These are phyloP conservation scores for Palythoa grandiflora DNA, from an alignment of 92 coral and sea anemone species.

Conservation along the genomic window DNA sequence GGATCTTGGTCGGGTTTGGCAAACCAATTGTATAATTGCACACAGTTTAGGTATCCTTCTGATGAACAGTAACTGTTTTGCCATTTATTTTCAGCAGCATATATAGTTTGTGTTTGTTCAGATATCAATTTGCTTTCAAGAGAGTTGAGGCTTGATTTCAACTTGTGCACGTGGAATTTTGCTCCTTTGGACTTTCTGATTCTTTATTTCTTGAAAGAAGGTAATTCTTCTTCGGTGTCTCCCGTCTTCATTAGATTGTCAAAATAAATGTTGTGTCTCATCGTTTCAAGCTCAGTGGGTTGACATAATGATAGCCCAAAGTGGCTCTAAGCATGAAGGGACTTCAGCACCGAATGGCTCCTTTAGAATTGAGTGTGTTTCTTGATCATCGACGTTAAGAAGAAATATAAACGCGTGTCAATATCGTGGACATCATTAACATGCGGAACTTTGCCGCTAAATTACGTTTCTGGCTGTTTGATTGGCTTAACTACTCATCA, in stretches of 20 bases:
- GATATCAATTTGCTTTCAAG: too few species aligned
- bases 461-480: too few species aligned
- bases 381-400: background rate
- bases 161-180: background rate
- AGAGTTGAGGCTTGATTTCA: background rate
- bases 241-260: background rate
- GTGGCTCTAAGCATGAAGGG: background rate
- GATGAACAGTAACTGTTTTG: too few species aligned
- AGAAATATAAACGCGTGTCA: background rate
- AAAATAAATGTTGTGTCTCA: background rate
- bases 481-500: too few species aligned
- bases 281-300: background rate
- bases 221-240: background rate
- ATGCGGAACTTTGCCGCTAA: too few species aligned
- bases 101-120: too few species aligned
- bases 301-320: background rate
- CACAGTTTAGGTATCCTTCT: too few species aligned
- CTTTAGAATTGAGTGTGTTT: background rate
- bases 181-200: background rate
- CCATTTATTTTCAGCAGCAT: too few species aligned
- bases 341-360: background rate
- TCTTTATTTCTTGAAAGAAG: background rate
- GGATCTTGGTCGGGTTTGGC: constrained; percentile 50
- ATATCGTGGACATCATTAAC: too few species aligned
- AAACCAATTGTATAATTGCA: too few species aligned